Percentiles rank a stretch among this genome's conserved stretches.
These are phyloP conservation scores for Drosophila ficusphila DNA, from an alignment of 1,140 invertebrate species.

Conservation along the genomic window DNA sequence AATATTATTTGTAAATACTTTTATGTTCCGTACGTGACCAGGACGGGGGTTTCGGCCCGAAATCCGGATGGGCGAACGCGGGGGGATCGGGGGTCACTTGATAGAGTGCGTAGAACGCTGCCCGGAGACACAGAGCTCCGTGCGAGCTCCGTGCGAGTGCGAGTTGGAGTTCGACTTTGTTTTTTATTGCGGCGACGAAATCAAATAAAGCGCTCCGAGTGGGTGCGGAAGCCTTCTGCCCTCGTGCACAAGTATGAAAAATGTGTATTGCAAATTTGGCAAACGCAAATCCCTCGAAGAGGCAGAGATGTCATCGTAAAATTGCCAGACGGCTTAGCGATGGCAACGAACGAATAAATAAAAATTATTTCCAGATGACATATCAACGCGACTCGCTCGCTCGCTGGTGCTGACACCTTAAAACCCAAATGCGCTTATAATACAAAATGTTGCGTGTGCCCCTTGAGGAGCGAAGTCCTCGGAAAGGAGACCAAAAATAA, in stretches of 20 bases:
- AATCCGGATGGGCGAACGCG: conserved; percentile 26
- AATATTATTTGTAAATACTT: conserved; percentile 84
- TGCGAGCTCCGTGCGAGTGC: too few relatives aligned
- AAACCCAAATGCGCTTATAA: conserved; percentile 82
- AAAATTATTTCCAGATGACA: conserved; percentile 82
- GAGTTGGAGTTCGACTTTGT: conserved; percentile 33
- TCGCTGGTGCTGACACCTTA: conserved; percentile 82
- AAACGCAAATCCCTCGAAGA: conserved; percentile 71
- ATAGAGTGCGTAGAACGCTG: conserved; percentile 41
- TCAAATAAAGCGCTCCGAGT: conserved; percentile 76
- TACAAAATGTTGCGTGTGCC: conserved; percentile 66
- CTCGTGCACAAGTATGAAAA: conserved; percentile 64
- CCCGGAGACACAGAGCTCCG: conserved; percentile 4
- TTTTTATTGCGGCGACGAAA: conserved; percentile 80
- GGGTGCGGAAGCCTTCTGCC: conserved; percentile 15
- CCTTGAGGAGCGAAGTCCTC: conserved; percentile 21
- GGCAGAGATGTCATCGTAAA: conserved; percentile 80
- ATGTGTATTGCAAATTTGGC: conserved; percentile 65
- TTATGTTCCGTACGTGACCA: conserved; percentile 83
- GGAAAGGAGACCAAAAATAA: conserved; percentile 42
- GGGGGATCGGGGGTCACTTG: conserved; percentile 32
- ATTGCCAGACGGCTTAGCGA: conserved; percentile 80
- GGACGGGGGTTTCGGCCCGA: conserved; percentile 49
- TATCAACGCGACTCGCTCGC: conserved; percentile 71
- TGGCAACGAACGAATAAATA: conserved; percentile 64